Evolutionary conservation across 2,113 vertebrate species (phyloP), one percentile per base, ranked within the genome.

Genomic region (Calyptomena viridis): DNA sequence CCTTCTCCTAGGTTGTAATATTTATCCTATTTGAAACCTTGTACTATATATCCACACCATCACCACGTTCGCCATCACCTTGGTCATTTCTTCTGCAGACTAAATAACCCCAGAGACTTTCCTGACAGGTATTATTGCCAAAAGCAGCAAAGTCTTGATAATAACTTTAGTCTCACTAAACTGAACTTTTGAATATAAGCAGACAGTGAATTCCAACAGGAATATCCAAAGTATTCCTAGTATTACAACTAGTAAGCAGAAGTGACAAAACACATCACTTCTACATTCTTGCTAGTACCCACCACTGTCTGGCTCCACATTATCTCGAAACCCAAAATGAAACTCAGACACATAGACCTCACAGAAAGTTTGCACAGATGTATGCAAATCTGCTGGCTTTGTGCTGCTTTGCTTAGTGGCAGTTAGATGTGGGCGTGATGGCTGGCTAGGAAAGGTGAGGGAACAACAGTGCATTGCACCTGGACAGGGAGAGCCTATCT

Each of bases 141-240:
- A 95, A 95, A 95, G 46, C 60, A 92, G 39, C 75, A 78, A 85
- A 91, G 33, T 14, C 64, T 68, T 89, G 64, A 84, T 39, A 87
- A 72, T 35, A 37, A 76, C 31, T 39, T 67, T 25, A 90, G 75
- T 55, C 30, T 46, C 31, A 46, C 40, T 39, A 22, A 78, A 78
- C 19, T 8, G 31, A 93, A 73, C 14, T 27, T 76, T 39, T 87
- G 66, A 68, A 44, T 35, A 8, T 27, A 53, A 46, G 24, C 17
- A 72, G 22, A 4, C 53, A 82, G 62, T n/a, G 71, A 94, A 58
- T 73, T 66, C 58, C 24, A 69, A 23, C 25, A 59, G 50, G 33
- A 87, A 87, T 49, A 75, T 22, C n/a, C 53, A 85, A 3, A n/a
- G n/a, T n/a, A n/a, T n/a, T n/a, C n/a, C n/a, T n/a, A n/a, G n/a